phyloP scores from a whole-genome alignment of 2,113 vertebrate genomes.

The Bambusicola thoracicus region DNA sequence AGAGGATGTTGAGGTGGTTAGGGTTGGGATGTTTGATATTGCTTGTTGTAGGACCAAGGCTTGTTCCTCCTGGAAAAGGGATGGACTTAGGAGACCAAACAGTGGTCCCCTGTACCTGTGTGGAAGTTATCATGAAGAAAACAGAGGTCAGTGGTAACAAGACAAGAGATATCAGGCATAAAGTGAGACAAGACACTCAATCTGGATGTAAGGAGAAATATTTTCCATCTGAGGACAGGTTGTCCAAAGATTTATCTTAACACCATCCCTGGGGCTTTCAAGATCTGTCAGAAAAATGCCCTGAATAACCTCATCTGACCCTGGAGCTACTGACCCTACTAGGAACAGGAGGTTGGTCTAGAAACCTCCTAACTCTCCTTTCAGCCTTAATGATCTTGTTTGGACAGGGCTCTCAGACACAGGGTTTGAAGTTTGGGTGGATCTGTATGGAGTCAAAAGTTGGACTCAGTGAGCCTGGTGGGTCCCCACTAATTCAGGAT shows the following conservation, averaged over 20 bases:
- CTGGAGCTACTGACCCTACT: neutral
- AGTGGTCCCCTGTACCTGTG: neutral
- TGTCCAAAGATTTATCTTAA: neutral
- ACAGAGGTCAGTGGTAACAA: neutral
- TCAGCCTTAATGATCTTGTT: neutral
- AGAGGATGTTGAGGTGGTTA: neutral
- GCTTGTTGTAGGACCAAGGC: neutral
- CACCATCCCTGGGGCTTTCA: neutral
- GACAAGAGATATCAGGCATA: neutral
- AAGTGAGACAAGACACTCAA: neutral
- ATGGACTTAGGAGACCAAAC: neutral
- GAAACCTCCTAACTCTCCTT: neutral
- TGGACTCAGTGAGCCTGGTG: too few relatives aligned
- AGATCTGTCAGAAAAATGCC: neutral
- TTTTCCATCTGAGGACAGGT: neutral
- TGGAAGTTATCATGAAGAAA: neutral
- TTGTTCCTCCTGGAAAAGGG: neutral
- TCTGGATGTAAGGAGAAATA: neutral
- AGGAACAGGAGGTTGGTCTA: neutral
- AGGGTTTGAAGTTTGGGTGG: too few relatives aligned
- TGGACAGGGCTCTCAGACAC: too few relatives aligned
- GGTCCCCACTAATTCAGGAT: too few relatives aligned
- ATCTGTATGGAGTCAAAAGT: too few relatives aligned
- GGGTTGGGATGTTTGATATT: neutral
- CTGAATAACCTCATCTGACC: neutral